phyloP scores from a whole-genome alignment of 2,797 vertebrate genomes.

The Megalops cyprinoides region DNA sequence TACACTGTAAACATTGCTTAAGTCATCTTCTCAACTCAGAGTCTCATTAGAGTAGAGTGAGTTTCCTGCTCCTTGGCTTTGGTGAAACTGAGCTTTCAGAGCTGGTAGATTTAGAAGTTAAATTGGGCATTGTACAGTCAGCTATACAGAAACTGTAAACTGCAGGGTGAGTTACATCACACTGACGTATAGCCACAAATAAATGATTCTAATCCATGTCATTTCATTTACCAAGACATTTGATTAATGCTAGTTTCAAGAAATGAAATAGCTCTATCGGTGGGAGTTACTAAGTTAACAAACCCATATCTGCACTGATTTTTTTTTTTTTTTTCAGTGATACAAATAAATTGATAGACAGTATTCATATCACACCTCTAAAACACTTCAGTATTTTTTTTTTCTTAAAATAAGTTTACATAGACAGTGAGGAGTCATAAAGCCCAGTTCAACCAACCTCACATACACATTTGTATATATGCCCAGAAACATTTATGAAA shows the following conservation, averaged over 20 bases:
- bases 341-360: not conserved
- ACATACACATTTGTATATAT: too few relatives aligned
- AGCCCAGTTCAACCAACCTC: too few relatives aligned
- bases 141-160: not conserved
- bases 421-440: too few relatives aligned
- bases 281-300: not conserved
- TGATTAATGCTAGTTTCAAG: not conserved
- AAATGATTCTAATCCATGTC: slow-evolving; percentile 9
- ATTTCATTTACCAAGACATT: slow-evolving; percentile 22
- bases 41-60: not conserved
- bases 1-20: slow-evolving; percentile 19
- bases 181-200: not conserved
- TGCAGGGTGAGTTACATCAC: not conserved
- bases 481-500: too few relatives aligned
- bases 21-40: not conserved
- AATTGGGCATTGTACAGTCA: not conserved
- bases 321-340: not conserved
- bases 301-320: too few relatives aligned
- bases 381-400: too few relatives aligned
- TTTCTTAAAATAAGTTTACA: too few relatives aligned
- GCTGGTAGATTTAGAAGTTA: not conserved
- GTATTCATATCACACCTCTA: too few relatives aligned
- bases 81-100: not conserved
- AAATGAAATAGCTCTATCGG: slow-evolving; percentile 5
- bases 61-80: not conserved